Percentiles rank a stretch among this genome's conserved stretches.
phyloP scores from a whole-genome alignment of 2,113 vertebrate genomes.

The Myotis lucifugus region DNA sequence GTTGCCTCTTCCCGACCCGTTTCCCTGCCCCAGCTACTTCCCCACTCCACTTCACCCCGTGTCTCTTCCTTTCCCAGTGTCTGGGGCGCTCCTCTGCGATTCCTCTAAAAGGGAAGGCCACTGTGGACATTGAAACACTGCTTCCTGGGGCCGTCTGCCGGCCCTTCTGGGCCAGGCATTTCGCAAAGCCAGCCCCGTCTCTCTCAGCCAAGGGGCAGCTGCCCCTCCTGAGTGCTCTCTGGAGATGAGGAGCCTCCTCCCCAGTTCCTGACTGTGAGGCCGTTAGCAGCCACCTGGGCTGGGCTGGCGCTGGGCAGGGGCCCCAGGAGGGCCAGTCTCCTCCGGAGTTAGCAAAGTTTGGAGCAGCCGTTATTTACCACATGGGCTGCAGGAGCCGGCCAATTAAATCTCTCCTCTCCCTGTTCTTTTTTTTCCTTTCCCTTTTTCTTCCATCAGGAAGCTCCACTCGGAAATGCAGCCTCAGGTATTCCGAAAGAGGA shows the following conservation, averaged over 20 bases:
- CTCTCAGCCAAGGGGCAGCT: not conserved
- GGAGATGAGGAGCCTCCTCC: not conserved
- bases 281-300: not conserved
- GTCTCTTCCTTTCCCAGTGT: not conserved
- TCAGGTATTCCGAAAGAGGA: conserved; percentile 23
- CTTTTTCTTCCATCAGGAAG: conserved; percentile 65
- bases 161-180: not conserved
- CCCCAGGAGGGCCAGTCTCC: not conserved
- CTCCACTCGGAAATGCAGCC: conserved; percentile 52
- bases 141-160: not conserved
- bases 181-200: not conserved
- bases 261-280: not conserved
- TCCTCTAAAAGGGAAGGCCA: not conserved
- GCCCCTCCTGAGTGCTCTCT: not conserved
- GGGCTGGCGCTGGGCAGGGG: not conserved
- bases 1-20: not conserved
- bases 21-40: not conserved
- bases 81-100: not conserved
- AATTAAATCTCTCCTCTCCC: conserved; percentile 59
- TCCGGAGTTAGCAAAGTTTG: conserved; percentile 63
- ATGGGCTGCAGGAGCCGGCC: conserved; percentile 32
- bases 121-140: not conserved
- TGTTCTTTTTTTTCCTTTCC: not conserved
- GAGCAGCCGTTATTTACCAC: conserved; percentile 52
- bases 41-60: not conserved